Evolutionary conservation across 2,888 invertebrate species (phyloP).

Genomic region (Bombyx huttoni): DNA sequence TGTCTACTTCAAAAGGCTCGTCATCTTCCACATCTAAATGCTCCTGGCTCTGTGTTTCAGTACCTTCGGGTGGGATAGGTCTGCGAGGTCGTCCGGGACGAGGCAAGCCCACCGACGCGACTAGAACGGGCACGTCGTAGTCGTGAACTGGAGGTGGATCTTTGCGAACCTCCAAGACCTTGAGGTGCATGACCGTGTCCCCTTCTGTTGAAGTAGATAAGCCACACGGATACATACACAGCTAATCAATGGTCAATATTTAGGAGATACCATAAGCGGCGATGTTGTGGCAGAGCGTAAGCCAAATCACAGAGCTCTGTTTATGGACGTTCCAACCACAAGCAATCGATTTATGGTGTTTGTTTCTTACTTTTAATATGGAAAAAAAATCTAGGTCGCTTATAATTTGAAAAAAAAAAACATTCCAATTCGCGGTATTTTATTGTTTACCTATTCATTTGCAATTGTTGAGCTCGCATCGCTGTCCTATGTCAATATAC

Average conservation of each 20-base stretch:
- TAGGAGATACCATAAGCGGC: neutral
- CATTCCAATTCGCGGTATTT: no score
- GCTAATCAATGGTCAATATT: neutral
- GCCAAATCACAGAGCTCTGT: no score
- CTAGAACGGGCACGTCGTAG: conserved; percentile 91
- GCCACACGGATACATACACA: no score
- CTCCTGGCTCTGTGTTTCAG: conserved; percentile 31
- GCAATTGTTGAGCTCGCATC: no score
- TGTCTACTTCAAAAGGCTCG: conserved; percentile 56
- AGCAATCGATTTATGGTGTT: no score
- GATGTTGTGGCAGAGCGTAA: no score
- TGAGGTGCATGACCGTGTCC: conserved; percentile 89
- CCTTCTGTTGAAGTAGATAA: conserved; percentile 71
- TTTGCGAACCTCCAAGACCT: conserved; percentile 85
- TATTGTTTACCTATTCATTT: no score
- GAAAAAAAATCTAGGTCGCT: no score
- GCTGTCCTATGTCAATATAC: no score
- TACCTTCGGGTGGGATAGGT: conserved; percentile 21
- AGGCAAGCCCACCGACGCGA: conserved; percentile 61
- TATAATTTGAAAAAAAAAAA: no score
- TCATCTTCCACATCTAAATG: conserved; percentile 73
- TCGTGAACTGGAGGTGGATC: conserved; percentile 88
- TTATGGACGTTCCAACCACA: no score
- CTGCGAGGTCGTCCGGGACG: conserved; percentile 45
- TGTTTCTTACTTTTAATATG: no score